phyloP scores from a whole-genome alignment of 2,113 vertebrate species.

The Promerops cafer region DNA sequence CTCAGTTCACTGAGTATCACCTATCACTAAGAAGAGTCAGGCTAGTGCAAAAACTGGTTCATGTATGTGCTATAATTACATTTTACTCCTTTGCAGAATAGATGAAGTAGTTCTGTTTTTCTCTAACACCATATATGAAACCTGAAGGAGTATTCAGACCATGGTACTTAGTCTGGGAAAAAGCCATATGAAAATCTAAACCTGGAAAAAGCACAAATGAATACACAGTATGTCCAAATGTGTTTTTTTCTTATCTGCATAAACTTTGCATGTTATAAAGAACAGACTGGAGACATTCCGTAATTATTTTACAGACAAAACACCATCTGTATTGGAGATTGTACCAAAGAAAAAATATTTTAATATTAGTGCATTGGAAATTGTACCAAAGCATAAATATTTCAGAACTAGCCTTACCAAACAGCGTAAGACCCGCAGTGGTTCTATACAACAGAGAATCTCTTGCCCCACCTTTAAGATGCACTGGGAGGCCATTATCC shows the following conservation, averaged over 20 bases:
- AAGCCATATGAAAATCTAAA: neutral
- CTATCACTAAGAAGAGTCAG: neutral
- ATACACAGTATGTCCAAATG: neutral
- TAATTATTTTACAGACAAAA: neutral
- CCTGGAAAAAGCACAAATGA: neutral
- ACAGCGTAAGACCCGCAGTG: slow-evolving; percentile 75
- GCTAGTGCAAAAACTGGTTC: neutral
- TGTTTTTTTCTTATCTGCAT: neutral
- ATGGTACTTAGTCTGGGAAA: neutral
- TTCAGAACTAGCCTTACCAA: slow-evolving; percentile 74
- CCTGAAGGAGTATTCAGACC: neutral
- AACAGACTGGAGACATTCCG: rapidly evolving
- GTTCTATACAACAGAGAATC: slow-evolving; percentile 82
- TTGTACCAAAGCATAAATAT: neutral
- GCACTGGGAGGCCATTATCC: slow-evolving; percentile 86
- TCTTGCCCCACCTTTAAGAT: slow-evolving; percentile 83
- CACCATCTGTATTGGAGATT: neutral
- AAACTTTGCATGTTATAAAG: neutral
- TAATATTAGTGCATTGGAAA: neutral
- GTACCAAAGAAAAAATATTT: neutral
- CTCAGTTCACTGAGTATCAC: neutral
- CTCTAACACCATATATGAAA: neutral
- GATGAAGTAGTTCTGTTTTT: neutral
- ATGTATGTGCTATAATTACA: neutral
- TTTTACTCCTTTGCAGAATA: neutral